Percentiles rank a stretch among this genome's conserved stretches.
Evolutionary conservation across 2,797 vertebrate genomes (phyloP).

Genomic region (Sebastes hopkinsi): DNA sequence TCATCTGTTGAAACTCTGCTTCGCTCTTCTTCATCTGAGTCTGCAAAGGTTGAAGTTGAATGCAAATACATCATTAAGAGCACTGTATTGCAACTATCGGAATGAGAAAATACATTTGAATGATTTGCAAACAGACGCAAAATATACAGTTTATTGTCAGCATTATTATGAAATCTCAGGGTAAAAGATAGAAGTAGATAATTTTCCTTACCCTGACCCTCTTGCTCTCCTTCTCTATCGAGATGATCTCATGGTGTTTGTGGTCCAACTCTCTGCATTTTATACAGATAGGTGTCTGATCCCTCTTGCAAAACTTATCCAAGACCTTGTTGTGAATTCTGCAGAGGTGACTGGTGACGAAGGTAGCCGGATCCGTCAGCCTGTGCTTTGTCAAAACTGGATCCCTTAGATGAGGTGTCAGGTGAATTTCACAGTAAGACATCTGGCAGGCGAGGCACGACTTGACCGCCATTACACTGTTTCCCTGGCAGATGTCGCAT

Average conservation of each 20-base stretch:
- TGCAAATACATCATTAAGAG: neutral
- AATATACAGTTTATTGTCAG: neutral
- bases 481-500: conserved; percentile 36
- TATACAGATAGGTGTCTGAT: conserved; percentile 31
- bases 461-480: conserved; percentile 8
- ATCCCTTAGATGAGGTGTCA: conserved; percentile 39
- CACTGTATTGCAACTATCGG: neutral
- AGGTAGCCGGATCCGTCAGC: conserved; percentile 37
- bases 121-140: neutral
- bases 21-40: conserved; percentile 34
- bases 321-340: conserved; percentile 25
- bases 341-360: conserved; percentile 35
- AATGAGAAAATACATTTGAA: neutral
- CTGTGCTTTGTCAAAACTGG: conserved; percentile 39
- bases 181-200: neutral
- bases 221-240: conserved; percentile 30
- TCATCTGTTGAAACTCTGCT: conserved; percentile 44
- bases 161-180: neutral
- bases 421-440: conserved; percentile 53
- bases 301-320: conserved; percentile 45
- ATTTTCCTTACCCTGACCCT: conserved; percentile 41
- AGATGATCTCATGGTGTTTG: conserved; percentile 26
- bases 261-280: conserved; percentile 47
- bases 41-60: conserved; percentile 25
- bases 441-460: conserved; percentile 47